Evolutionary conservation across 2,797 vertebrate genomes (phyloP), one percentile per base, ranked within the genome.

Genomic region (Myotis vivesi): DNA sequence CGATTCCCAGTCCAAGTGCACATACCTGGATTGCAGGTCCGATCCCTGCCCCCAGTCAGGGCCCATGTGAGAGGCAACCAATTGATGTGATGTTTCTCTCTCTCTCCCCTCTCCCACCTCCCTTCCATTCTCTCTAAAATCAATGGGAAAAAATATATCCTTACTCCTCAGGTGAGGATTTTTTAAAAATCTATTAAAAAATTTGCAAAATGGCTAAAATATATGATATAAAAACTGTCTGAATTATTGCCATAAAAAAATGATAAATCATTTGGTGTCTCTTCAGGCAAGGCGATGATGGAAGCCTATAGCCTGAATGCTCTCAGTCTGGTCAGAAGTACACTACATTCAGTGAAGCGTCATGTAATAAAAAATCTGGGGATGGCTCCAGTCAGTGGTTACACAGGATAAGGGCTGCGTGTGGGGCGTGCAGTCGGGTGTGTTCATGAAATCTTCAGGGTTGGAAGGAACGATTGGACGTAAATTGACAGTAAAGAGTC

Each of bases 291-390:
- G 6, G 9, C 22, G 28, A 25, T 28, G 73, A 20, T 4, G 17
- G 1, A 57, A 57, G 17, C 9, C 23, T 28, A 7, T 5, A 36
- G 8, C 2, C 3, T 0, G 9, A 23, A 66, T 2, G 69, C 15
- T 23, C 66, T 12, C 0, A 49, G 53, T 10, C 6, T 33, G 53
- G 25, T 9, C 33, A 36, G 28, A 80, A 68, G 55, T 8, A 59
- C 11, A 46, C 5, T 4, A 15, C 5, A 30, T 5, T 13, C 44
- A 57, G 9, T 0, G 23, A 76, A 4, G 30, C 20, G 3, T 22
- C 87, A 46, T 6, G 1, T 8, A 30, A 53, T 10, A 9, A 76
- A 87, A 44, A 22, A 38, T 3, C 13, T 0, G 23, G 55, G 49
- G 20, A 36, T 16, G 36, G n/a, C 51, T 79, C n/a, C 33, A 55